Percentiles rank a stretch among this genome's conserved stretches.
These are phyloP conservation scores for Stegostoma tigrinum DNA, from an alignment of 2,113 vertebrate genomes.

Conservation along the genomic window DNA sequence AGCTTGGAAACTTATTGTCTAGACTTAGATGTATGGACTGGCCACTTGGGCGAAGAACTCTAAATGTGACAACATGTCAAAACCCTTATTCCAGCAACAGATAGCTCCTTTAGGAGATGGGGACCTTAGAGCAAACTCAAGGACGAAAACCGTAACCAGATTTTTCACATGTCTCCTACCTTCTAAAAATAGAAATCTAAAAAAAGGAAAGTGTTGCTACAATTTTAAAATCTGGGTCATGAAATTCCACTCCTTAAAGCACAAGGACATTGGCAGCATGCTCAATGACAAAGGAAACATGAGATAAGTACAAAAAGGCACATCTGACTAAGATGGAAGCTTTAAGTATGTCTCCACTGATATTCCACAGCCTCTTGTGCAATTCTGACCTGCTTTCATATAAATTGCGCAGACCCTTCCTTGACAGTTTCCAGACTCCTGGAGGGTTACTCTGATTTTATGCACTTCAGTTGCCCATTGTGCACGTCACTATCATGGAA, in stretches of 20 bases:
- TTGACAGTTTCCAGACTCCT: neutral
- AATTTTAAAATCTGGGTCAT: neutral
- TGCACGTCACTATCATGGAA: neutral
- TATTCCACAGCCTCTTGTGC: neutral
- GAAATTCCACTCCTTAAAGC: neutral
- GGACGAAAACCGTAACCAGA: neutral
- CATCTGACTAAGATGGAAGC: neutral
- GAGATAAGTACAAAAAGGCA: neutral
- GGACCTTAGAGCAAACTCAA: neutral
- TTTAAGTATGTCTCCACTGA: neutral
- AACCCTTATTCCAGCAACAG: neutral
- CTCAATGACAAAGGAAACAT: slow-evolving; percentile 17
- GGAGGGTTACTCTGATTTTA: neutral
- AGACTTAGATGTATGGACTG: neutral
- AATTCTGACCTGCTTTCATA: neutral
- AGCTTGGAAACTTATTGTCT: neutral
- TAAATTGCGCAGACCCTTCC: neutral
- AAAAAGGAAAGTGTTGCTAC: neutral
- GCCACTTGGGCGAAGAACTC: neutral
- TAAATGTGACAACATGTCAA: no score
- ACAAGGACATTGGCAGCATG: neutral
- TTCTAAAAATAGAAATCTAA: slow-evolving; percentile 21
- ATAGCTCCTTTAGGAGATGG: neutral
- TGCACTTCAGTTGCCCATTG: neutral
- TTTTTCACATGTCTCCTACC: neutral